Base-by-base conservation (phyloP, 2,797 vertebrate genomes). In the Poecilia picta region DNA sequence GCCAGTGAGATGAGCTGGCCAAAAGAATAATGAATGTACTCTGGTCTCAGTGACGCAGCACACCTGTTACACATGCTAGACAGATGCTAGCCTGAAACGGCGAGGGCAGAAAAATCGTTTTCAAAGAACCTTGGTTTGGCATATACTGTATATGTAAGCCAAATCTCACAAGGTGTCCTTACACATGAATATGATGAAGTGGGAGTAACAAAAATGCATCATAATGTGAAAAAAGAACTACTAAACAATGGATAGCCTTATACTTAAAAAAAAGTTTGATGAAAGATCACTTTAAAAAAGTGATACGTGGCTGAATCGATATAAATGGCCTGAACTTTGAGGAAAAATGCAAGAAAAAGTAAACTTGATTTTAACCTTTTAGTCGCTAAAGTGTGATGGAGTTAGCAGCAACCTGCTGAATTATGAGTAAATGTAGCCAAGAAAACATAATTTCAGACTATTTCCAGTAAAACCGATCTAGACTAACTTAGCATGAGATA, bases 31-130 rank as follows among this genome's bases (percentile, higher is more conserved):
- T 79, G 74, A 85, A 85, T 46, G 68, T 72, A 75, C 51, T 51
- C 47, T 70, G 55, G 73, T 76, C 73, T 80, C 78, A 71, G 75
- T 88, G 89, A 90, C 87, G 88, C 36, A 71, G 51, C 51, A 43
- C 86, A 80, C 89, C 74, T 90, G 91, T 82, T 43, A 62, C 81
- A 88, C 78, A 77, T 47, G 73, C 74, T 75, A 85, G 74, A 81
- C 62, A 81, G 4, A 55, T 28, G 53, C 23, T 55, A 72, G 25
- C 57, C 57, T 8, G 43, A 77, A 81, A 83, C 66, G 64, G n/a
- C 20, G 59, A 78, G 73, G 72, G n/a, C 62, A 73, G 86, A 68
- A 31, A 84, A 83, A 80, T 74, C 1, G 77, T 80, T 80, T 86
- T 82, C 79, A 47, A 45, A 80, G 39, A 76, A 86, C 86, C 86